phyloP scores from a whole-genome alignment of 2,888 invertebrate genomes.

The Cryptocheilus praepositus region DNA sequence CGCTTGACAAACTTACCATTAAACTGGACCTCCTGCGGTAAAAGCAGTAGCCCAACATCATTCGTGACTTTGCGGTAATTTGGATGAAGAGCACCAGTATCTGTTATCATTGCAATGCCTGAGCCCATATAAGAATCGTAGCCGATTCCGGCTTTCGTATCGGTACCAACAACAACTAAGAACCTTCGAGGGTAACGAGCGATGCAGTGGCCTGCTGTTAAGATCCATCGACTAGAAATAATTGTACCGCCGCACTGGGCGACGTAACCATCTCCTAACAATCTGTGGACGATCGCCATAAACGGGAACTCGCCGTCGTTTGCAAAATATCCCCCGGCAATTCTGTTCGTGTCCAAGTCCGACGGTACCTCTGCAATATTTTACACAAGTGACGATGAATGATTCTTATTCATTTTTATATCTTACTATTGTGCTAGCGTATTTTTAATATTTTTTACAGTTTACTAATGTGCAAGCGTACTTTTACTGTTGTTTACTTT shows the following conservation, averaged over 20 bases:
- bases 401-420: too few relatives aligned
- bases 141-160: slow-evolving; percentile 41
- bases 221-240: slow-evolving; percentile 53
- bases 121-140: slow-evolving; percentile 41
- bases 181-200: slow-evolving; percentile 27
- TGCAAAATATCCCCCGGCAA: slow-evolving; percentile 47
- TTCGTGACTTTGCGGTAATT: slow-evolving; percentile 31
- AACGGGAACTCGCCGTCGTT: slow-evolving; percentile 52
- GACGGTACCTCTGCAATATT: too few relatives aligned
- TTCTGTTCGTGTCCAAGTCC: slow-evolving; percentile 11
- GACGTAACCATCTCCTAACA: slow-evolving; percentile 32
- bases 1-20: slow-evolving; percentile 43
- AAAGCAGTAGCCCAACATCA: slow-evolving; percentile 54
- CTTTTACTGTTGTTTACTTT: too few relatives aligned
- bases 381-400: too few relatives aligned
- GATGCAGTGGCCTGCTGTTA: slow-evolving; percentile 60
- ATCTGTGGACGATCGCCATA: slow-evolving; percentile 53
- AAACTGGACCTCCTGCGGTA: slow-evolving; percentile 54
- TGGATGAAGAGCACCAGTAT: slow-evolving; percentile 41
- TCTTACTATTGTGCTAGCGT: too few relatives aligned
- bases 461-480: too few relatives aligned
- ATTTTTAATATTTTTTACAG: too few relatives aligned
- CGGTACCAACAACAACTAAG: slow-evolving; percentile 50
- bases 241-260: slow-evolving; percentile 57
- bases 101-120: slow-evolving; percentile 52